Conservation (phyloP, 2,888 invertebrate genomes). For the Arctia plantaginis region DNA sequence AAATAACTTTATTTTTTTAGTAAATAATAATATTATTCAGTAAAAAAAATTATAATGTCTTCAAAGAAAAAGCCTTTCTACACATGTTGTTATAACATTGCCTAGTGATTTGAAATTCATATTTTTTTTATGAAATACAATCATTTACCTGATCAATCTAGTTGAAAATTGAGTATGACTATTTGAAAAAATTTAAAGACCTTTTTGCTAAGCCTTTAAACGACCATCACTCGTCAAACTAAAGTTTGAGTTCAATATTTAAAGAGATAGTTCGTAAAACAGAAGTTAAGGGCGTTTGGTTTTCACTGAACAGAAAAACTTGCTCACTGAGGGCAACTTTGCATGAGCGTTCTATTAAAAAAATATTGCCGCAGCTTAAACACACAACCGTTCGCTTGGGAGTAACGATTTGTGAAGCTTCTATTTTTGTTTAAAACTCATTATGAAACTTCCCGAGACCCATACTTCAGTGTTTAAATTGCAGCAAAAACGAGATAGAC, state of each 20-base stretch:
- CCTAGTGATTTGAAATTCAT: background rate
- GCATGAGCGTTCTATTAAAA: conserved; percentile 44
- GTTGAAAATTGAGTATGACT: background rate
- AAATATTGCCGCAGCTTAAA: conserved; percentile 36
- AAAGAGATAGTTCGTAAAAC: conserved; percentile 72
- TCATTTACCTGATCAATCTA: fast-evolving
- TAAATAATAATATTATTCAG: too few species aligned
- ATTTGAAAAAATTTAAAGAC: conserved; percentile 17
- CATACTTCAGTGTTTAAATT: background rate
- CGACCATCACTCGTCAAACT: conserved; percentile 69
- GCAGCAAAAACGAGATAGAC: background rate
- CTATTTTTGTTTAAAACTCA: conserved; percentile 15
- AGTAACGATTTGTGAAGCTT: conserved; percentile 3
- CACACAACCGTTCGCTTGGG: conserved; percentile 1
- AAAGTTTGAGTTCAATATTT: conserved; percentile 70
- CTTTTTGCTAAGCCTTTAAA: conserved; percentile 45
- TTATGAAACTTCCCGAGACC: conserved; percentile 5
- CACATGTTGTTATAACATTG: too few species aligned
- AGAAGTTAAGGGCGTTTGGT: conserved; percentile 81
- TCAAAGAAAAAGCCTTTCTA: background rate
- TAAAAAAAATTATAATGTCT: too few species aligned
- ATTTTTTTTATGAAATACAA: background rate
- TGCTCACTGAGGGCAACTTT: conserved; percentile 48
- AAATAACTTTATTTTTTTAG: too few species aligned
- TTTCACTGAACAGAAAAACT: conserved; percentile 78